Evolutionary conservation across 2,888 invertebrate genomes (phyloP).

Genomic region (Leptinotarsa haldemani): DNA sequence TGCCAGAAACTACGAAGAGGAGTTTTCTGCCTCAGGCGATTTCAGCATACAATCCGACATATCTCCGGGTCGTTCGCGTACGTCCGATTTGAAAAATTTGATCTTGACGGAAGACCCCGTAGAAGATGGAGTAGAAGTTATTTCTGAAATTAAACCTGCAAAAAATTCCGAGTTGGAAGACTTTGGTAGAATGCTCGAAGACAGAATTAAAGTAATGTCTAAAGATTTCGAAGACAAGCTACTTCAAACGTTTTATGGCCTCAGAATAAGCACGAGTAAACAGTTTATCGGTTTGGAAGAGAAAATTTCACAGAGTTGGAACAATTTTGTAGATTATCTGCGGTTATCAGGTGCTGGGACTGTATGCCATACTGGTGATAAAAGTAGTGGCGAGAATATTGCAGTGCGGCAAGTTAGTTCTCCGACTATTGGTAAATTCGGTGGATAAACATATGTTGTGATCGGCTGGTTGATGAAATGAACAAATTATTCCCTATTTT

Average conservation of each 20-base stretch:
- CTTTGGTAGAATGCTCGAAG: constrained; percentile 43
- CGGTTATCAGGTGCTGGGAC: constrained; percentile 44
- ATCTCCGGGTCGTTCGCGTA: constrained; percentile 27
- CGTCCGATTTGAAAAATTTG: constrained; percentile 10
- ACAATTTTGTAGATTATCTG: constrained; percentile 50
- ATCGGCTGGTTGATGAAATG: not conserved
- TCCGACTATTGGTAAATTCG: not conserved
- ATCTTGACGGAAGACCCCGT: not conserved
- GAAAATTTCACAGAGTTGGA: constrained; percentile 50
- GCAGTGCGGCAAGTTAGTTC: not conserved
- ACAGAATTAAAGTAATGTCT: constrained; percentile 37
- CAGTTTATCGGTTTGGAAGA: constrained; percentile 53
- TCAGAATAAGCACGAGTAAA: constrained; percentile 52
- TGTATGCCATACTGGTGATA: constrained; percentile 15
- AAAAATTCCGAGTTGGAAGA: constrained; percentile 41
- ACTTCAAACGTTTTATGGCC: constrained; percentile 48
- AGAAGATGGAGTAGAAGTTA: constrained; percentile 19
- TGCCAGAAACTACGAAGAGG: constrained; percentile 34
- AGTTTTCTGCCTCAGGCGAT: constrained; percentile 47
- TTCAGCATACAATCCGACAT: constrained; percentile 43
- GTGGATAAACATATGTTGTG: not conserved
- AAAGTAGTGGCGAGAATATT: constrained; percentile 2
- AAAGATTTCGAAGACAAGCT: constrained; percentile 49
- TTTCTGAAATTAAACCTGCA: constrained; percentile 5
- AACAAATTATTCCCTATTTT: not conserved